phyloP scores from a whole-genome alignment of 2,888 invertebrate species.

The Mesochorus sp. region DNA sequence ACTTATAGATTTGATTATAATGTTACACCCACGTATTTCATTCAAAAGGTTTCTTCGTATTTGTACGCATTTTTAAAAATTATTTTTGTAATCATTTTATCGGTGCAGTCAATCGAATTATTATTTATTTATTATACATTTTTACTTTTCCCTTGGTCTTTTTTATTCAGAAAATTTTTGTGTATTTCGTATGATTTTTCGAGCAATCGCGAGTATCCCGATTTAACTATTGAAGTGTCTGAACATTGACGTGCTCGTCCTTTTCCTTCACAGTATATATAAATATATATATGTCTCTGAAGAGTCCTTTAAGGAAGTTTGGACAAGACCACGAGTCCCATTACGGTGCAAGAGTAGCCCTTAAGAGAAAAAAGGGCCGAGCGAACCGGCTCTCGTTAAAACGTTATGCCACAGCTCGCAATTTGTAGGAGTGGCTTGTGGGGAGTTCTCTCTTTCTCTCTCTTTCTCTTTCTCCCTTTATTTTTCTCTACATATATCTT shows the following conservation, averaged over 20 bases:
- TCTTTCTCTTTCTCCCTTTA: constrained; percentile 41
- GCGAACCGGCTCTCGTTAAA: constrained; percentile 73
- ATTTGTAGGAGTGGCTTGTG: constrained; percentile 71
- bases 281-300: constrained; percentile 35
- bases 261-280: constrained; percentile 11
- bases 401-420: constrained; percentile 71
- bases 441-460: constrained; percentile 32
- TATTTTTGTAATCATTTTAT: background rate
- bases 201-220: constrained; percentile 27
- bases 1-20: constrained; percentile 9
- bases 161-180: too few species aligned
- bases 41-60: too few species aligned
- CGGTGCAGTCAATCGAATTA: too few species aligned
- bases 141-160: too few species aligned
- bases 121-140: too few species aligned
- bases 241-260: constrained; percentile 31
- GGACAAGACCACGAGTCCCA: constrained; percentile 53
- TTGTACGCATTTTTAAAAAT: too few species aligned
- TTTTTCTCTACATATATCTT: constrained; percentile 40
- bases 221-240: constrained; percentile 38
- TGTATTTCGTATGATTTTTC: constrained; percentile 6
- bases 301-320: constrained; percentile 61
- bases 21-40: constrained; percentile 2
- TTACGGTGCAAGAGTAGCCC: constrained; percentile 53
- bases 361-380: constrained; percentile 56